phyloP scores from a whole-genome alignment of 1,140 invertebrate genomes.

The Drosophila lacteicornis region DNA sequence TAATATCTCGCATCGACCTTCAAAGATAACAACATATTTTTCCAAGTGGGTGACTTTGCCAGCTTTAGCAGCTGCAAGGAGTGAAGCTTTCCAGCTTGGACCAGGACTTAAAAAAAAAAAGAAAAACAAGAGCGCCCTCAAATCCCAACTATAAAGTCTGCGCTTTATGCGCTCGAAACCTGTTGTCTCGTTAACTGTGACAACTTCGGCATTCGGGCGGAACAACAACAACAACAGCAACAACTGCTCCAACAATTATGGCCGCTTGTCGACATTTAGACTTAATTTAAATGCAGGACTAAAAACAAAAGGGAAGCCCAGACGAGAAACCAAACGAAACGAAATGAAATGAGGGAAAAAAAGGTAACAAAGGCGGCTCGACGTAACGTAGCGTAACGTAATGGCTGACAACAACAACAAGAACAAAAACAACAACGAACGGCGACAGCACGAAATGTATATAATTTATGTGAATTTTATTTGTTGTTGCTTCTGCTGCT shows the following conservation, averaged over 20 bases:
- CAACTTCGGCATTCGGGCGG: conserved; percentile 47
- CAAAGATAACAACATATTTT: conserved; percentile 15
- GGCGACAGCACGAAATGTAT: conserved; percentile 53
- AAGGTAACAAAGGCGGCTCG: conserved; percentile 65
- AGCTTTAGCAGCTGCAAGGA: conserved; percentile 11
- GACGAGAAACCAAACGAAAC: conserved; percentile 20
- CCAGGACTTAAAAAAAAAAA: background rate
- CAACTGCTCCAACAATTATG: conserved; percentile 60
- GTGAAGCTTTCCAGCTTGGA: background rate
- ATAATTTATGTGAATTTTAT: conserved; percentile 81
- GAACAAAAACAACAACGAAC: conserved; percentile 13
- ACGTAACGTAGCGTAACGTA: conserved; percentile 81
- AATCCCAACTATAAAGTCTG: conserved; percentile 31
- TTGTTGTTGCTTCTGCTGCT: conserved; percentile 41
- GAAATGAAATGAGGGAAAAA: conserved; percentile 15
- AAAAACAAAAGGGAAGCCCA: conserved; percentile 32
- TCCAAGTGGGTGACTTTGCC: conserved; percentile 13
- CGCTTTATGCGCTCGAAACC: conserved; percentile 37
- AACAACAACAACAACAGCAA: conserved; percentile 34
- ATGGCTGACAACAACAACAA: conserved; percentile 60
- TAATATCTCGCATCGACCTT: conserved; percentile 9
- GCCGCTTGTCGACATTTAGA: conserved; percentile 78
- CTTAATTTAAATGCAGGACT: conserved; percentile 79
- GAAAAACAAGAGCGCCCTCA: background rate
- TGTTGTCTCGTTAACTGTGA: conserved; percentile 51